These are phyloP conservation scores for Valencia hispanica DNA, from an alignment of 2,797 vertebrate species.

Conservation along the genomic window DNA sequence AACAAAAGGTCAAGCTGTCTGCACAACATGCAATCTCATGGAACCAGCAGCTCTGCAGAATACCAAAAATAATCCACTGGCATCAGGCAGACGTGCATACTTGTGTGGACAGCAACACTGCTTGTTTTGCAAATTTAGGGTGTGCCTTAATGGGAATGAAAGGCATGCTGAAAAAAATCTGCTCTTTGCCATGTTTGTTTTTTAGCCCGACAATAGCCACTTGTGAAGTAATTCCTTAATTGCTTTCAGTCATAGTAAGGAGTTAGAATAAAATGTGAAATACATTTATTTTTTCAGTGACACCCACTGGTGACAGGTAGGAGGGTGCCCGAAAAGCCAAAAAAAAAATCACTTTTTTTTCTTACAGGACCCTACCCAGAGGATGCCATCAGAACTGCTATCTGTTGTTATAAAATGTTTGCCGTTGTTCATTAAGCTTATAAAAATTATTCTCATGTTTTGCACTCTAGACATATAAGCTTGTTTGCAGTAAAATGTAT, in stretches of 20 bases:
- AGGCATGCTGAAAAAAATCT: neutral
- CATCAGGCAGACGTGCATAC: conserved; percentile 15
- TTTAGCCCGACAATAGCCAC: conserved; percentile 44
- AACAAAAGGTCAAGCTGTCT: conserved; percentile 78
- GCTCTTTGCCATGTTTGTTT: conserved; percentile 46
- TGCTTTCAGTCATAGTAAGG: conserved; percentile 45
- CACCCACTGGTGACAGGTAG: too few relatives aligned
- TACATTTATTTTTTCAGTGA: too few relatives aligned
- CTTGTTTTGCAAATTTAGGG: conserved; percentile 5
- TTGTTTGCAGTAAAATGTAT: neutral
- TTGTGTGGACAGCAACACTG: conserved; percentile 15
- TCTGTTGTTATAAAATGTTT: too few relatives aligned
- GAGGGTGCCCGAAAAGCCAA: too few relatives aligned
- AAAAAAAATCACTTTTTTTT: too few relatives aligned
- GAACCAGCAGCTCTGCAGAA: conserved; percentile 44
- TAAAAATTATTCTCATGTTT: conserved; percentile 45
- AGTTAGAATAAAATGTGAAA: conserved; percentile 13
- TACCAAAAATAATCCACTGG: conserved; percentile 56
- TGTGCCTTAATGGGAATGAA: conserved; percentile 17
- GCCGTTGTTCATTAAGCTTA: too few relatives aligned
- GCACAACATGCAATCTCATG: conserved; percentile 59
- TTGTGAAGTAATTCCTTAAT: conserved; percentile 65
- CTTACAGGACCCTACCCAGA: too few relatives aligned
- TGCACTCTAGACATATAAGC: conserved; percentile 3
- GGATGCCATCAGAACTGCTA: too few relatives aligned